Base-by-base conservation (phyloP, 2,797 vertebrate species). In the Champsocephalus gunnari region DNA sequence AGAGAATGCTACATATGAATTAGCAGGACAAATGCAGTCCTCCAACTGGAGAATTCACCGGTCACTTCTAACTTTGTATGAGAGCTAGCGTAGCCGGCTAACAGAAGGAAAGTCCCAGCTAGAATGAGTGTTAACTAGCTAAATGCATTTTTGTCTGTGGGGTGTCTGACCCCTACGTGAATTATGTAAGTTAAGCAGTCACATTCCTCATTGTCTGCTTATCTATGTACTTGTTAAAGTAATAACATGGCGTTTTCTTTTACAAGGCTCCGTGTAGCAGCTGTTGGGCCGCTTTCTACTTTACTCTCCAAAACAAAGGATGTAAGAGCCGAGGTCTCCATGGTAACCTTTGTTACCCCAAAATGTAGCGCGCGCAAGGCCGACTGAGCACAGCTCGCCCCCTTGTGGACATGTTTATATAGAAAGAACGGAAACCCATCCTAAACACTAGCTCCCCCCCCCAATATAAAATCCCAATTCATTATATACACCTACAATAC, bases 291-390 rank as follows among this genome's bases (percentile, higher is more conserved):
- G 50, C 54, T 68, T 57, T 66, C 54, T 10, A 51, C 50, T 76
- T 66, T 58, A 41, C 32, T 65, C 70, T 28, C 45, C 57, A 71
- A 83, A 90, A 95, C 92, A 94, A 94, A 93, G 89, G 87, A 89
- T 87, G 81, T 21, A 77, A 78, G 68, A 21, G 21, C 21, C 21
- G 2, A 55, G 71, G 87, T 93, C 89, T 89, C 94, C 89, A 95
- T 93, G 88, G 94, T 91, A 94, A 94, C 93, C 92, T 94, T 94
- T 94, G 92, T 94, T 94, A 94, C 85, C 87, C 85, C 47, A 66
- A 85, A 85, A 81, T 44, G 24, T 5, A 32, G 43, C 54, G 34
- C 8, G 34, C 38, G 2, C 5, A 34, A 7, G 41, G 21, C 1
- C 2, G 12, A 9, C 3, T 2, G 67, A 76, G 12, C 9, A 71